Percentiles rank a stretch among this genome's conserved stretches.
Evolutionary conservation across 2,113 vertebrate genomes (phyloP).

Genomic region (Lasiurus borealis): DNA sequence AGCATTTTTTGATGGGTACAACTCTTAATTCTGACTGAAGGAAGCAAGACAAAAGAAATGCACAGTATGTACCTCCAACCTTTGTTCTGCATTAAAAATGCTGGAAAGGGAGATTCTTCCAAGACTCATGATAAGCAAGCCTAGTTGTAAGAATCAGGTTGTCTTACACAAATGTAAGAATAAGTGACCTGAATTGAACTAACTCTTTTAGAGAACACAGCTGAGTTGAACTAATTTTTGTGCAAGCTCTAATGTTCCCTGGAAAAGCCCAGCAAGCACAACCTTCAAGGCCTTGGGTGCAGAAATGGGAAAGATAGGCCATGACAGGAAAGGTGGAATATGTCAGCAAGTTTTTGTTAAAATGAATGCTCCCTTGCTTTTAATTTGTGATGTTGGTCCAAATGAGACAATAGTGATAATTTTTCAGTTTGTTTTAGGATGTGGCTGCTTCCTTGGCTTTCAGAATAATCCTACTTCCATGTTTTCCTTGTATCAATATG

Average conservation of each 20-base stretch:
- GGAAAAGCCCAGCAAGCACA: conserved; percentile 32
- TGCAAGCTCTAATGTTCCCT: not conserved
- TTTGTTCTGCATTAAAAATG: conserved; percentile 1
- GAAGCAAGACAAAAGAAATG: conserved; percentile 33
- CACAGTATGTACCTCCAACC: not conserved
- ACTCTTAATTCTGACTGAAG: conserved; percentile 18
- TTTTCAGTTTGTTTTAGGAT: conserved; percentile 50
- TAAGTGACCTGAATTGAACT: conserved; percentile 38
- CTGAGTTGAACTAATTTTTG: conserved; percentile 37
- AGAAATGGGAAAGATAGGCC: conserved; percentile 33
- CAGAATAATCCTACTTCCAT: conserved; percentile 46
- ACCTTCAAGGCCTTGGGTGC: not conserved
- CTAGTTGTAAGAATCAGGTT: conserved; percentile 33
- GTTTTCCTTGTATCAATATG: not conserved
- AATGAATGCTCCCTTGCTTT: not conserved
- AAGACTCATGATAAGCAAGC: not conserved
- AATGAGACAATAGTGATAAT: conserved; percentile 39
- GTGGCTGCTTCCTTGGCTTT: conserved; percentile 45
- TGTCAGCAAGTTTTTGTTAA: conserved; percentile 31
- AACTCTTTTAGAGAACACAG: conserved; percentile 30
- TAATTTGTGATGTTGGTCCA: conserved; percentile 1
- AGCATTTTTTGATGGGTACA: conserved; percentile 22
- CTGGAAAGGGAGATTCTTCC: conserved; percentile 29
- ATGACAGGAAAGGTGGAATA: not conserved
- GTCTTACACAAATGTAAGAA: conserved; percentile 50